A percentile compares a stretch with the other conserved stretches of the same genome.
Evolutionary conservation across 2,797 vertebrate species (phyloP).

Genomic region (Catamblyrhynchus diadema): DNA sequence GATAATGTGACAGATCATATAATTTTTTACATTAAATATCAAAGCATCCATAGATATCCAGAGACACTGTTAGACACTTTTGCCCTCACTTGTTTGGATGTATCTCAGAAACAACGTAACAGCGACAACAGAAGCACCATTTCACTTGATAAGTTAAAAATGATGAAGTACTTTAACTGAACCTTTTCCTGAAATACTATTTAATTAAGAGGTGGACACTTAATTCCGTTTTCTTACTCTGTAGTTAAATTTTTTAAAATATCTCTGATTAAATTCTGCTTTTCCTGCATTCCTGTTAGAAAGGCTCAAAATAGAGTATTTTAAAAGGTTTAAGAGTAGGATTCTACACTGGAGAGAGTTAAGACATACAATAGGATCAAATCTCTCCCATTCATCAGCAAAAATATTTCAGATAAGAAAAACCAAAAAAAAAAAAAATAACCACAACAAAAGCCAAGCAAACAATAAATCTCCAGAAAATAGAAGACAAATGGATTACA

Average conservation of each 20-base stretch:
- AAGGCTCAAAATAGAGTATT: background rate
- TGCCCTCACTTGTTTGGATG: background rate
- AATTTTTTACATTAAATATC: background rate
- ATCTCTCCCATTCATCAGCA: background rate
- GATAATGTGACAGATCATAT: fast-evolving
- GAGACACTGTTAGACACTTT: background rate
- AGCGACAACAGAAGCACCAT: background rate
- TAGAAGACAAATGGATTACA: background rate
- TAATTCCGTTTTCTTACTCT: background rate
- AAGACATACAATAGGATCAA: background rate
- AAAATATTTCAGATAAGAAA: background rate
- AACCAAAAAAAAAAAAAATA: background rate
- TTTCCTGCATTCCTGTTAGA: background rate
- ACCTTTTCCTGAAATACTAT: background rate
- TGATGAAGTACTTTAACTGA: background rate
- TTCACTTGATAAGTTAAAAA: background rate
- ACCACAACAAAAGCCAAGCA: background rate
- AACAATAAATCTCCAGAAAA: background rate
- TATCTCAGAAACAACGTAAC: background rate
- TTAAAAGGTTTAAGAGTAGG: background rate
- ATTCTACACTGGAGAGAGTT: background rate
- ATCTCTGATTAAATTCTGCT: background rate
- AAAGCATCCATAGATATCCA: background rate
- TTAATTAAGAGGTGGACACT: background rate
- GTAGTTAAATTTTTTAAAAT: background rate